Percentiles rank a stretch among this genome's conserved stretches.
phyloP scores from a whole-genome alignment of 30 jellyfish, hydroid and myxozoan species.

The Aurelia sp. region DNA sequence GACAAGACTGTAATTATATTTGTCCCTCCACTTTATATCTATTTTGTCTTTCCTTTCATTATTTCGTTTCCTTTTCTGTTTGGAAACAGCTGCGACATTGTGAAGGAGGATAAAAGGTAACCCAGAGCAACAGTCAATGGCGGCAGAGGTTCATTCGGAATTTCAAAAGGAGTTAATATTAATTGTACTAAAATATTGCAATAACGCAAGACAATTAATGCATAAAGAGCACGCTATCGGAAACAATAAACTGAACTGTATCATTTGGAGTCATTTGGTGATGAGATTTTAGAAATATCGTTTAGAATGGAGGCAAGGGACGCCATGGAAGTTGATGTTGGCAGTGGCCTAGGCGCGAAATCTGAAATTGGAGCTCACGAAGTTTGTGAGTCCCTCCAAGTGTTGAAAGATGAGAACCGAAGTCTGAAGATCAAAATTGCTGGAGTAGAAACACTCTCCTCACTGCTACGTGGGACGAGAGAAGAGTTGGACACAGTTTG shows the following conservation, averaged over 20 bases:
- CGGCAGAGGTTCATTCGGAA: no score
- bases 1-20: no score
- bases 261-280: constrained; percentile 2
- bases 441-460: constrained; percentile 75
- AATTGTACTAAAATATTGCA: no score
- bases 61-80: no score
- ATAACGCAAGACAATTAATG: no score
- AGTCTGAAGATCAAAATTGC: constrained; percentile 71
- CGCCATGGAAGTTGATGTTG: neutral
- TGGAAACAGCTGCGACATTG: no score
- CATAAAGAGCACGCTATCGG: no score
- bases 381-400: neutral
- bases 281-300: neutral
- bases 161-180: no score
- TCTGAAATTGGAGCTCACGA: neutral
- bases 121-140: no score
- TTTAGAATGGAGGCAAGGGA: neutral
- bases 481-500: constrained; percentile 64
- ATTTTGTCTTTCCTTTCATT: no score
- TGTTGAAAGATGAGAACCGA: constrained; percentile 70
- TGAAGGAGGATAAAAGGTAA: no score
- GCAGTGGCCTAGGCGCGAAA: neutral
- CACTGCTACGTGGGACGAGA: constrained; percentile 67
- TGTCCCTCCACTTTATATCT: no score
- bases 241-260: neutral